Percentiles rank a stretch among this genome's conserved stretches.
Evolutionary conservation across 2,797 vertebrate genomes (phyloP).

Genomic region (Urocyon cinereoargenteus): DNA sequence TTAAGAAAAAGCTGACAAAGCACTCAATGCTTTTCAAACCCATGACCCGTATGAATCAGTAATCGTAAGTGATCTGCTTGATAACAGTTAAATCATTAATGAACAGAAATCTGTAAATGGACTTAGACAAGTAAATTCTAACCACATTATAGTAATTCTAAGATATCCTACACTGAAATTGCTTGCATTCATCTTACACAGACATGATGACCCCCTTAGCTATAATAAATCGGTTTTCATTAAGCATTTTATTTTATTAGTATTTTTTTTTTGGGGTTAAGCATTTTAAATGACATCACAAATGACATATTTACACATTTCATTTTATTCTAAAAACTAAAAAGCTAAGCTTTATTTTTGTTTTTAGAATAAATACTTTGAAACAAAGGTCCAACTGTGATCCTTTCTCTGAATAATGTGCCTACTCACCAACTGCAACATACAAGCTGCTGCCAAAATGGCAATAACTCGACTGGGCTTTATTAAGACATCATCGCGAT

Average conservation of each 20-base stretch:
- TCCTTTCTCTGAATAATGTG: neutral
- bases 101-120: conserved; percentile 51
- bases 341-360: conserved; percentile 60
- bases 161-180: neutral
- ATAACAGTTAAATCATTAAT: conserved; percentile 24
- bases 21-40: neutral
- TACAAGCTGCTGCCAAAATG: conserved; percentile 96
- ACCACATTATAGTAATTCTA: neutral
- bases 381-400: conserved; percentile 27
- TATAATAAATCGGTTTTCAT: conserved; percentile 47
- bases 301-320: conserved; percentile 7
- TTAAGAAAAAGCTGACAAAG: conserved; percentile 51
- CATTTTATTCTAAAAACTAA: conserved; percentile 56
- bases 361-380: conserved; percentile 7
- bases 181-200: conserved; percentile 26
- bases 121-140: neutral
- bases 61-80: conserved; percentile 53
- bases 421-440: conserved; percentile 97
- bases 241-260: neutral
- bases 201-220: neutral
- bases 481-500: conserved; percentile 97
- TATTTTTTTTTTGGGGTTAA: conserved; percentile 42
- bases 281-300: conserved; percentile 43
- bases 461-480: conserved; percentile 96
- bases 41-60: conserved; percentile 43